Conservation (phyloP, 2,888 invertebrate genomes). For the Macroteleia sp. region DNA sequence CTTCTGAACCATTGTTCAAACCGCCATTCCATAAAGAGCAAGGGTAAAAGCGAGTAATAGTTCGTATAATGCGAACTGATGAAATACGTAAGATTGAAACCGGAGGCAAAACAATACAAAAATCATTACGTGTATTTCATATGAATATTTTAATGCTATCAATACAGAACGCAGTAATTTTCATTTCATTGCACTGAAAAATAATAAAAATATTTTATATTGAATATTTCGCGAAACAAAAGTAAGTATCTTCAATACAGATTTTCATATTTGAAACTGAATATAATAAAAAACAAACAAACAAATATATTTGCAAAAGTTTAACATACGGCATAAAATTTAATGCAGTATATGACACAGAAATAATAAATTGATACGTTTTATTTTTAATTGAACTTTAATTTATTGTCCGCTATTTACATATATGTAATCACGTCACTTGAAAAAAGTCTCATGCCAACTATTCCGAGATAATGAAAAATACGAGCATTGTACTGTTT, state of each 20-base stretch:
- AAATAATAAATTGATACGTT: slow-evolving; percentile 26
- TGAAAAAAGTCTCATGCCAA: slow-evolving; percentile 26
- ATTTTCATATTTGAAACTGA: too few relatives aligned
- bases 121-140: background rate
- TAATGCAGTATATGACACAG: too few relatives aligned
- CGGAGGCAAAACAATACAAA: slow-evolving; percentile 14
- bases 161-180: too few relatives aligned
- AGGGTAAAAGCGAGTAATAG: slow-evolving; percentile 35
- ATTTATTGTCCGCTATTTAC: slow-evolving; percentile 14
- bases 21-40: slow-evolving; percentile 17
- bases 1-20: slow-evolving; percentile 30
- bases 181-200: too few relatives aligned
- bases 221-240: too few relatives aligned
- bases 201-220: too few relatives aligned
- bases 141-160: too few relatives aligned
- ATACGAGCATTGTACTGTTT: slow-evolving; percentile 34
- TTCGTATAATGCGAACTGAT: slow-evolving; percentile 38
- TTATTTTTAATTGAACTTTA: slow-evolving; percentile 34
- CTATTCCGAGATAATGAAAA: slow-evolving; percentile 47
- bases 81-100: slow-evolving; percentile 22
- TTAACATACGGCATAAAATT: too few relatives aligned
- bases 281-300: too few relatives aligned
- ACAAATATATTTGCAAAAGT: too few relatives aligned
- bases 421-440: slow-evolving; percentile 19
- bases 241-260: too few relatives aligned